phyloP scores from a whole-genome alignment of 2,888 invertebrate species.

The Drosophila vallismaia region DNA sequence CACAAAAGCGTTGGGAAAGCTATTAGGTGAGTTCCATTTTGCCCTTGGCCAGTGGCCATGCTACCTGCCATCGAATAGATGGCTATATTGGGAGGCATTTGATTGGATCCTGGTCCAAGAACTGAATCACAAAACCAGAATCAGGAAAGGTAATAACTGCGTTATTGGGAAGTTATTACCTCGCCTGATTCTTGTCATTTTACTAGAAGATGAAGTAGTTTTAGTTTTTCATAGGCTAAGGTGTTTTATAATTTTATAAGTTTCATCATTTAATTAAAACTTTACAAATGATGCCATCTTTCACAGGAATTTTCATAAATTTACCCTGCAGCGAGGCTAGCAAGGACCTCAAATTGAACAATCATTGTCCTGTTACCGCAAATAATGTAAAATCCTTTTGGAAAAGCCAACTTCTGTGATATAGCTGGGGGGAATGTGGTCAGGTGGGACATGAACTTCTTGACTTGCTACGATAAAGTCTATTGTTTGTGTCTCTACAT shows the following conservation, averaged over 20 bases:
- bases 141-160: neutral
- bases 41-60: neutral
- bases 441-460: conserved; percentile 2
- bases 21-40: conserved; percentile 22
- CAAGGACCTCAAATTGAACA: neutral
- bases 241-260: too few relatives aligned
- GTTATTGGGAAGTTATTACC: too few relatives aligned
- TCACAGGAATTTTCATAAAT: neutral
- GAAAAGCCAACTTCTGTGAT: conserved; percentile 26
- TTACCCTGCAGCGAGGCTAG: neutral
- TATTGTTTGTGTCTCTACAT: conserved; percentile 13
- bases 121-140: conserved; percentile 11
- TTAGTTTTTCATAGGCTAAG: too few relatives aligned
- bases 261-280: neutral
- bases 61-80: conserved; percentile 7
- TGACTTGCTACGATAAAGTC: conserved; percentile 4
- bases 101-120: conserved; percentile 19
- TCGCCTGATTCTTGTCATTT: too few relatives aligned
- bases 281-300: neutral
- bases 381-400: conserved; percentile 46
- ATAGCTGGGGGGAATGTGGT: conserved; percentile 1
- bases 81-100: conserved; percentile 26
- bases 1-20: conserved; percentile 32
- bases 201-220: too few relatives aligned
- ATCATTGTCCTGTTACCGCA: conserved; percentile 18